Conservation (phyloP, 1,140 invertebrate genomes). For the Phymorhynchus buccinoides region DNA sequence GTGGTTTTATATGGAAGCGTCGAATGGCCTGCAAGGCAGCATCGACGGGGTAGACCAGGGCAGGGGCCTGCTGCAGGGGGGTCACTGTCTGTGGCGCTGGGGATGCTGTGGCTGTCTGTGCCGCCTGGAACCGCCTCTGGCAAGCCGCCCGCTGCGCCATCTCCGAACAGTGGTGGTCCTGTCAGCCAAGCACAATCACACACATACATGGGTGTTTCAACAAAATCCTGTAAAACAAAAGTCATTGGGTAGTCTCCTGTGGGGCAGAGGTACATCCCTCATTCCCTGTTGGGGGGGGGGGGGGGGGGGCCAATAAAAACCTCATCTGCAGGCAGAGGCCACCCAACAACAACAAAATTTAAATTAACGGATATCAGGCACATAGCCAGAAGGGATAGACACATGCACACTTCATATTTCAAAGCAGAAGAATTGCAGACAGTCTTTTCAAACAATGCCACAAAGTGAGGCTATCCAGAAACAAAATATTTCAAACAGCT, state of each 20-base stretch:
- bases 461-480: too few species aligned
- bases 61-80: constrained; percentile 46
- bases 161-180: constrained; percentile 71
- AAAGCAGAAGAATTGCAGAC: too few species aligned
- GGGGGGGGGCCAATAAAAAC: too few species aligned
- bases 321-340: too few species aligned
- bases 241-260: too few species aligned
- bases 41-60: constrained; percentile 67
- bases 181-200: neutral
- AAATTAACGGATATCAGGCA: too few species aligned
- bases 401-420: too few species aligned
- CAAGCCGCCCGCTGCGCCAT: constrained; percentile 60
- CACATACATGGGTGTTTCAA: neutral
- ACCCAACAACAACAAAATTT: too few species aligned
- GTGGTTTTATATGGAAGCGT: constrained; percentile 64
- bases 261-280: neutral
- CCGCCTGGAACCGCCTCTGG: constrained; percentile 55
- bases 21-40: constrained; percentile 72
- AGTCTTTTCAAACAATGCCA: too few species aligned
- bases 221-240: too few species aligned
- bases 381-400: too few species aligned
- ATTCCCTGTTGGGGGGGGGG: neutral
- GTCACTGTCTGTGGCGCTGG: constrained; percentile 39
- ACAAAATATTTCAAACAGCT: too few species aligned
- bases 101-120: constrained; percentile 46